Base-by-base conservation (phyloP, 2,797 vertebrate genomes). In the Microcaecilia unicolor region DNA sequence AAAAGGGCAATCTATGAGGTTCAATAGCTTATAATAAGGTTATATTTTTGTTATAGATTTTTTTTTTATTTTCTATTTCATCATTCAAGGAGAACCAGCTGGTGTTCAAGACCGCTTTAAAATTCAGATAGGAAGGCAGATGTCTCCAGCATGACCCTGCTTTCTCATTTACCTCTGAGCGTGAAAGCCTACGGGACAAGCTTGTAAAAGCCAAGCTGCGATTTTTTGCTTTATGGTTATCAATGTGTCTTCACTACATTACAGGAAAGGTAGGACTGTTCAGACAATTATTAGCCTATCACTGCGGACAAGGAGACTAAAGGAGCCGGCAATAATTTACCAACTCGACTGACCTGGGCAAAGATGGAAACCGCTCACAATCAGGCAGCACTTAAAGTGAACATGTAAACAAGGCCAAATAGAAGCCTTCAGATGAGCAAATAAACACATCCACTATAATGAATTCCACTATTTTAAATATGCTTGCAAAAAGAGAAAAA, bases 161-260 rank as follows among this genome's bases (percentile, higher is more conserved):
- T 45, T 22, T 13, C 14, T 52, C 48, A 30, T 41, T 57, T 51
- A 40, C 31, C 33, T 67, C 32, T 61, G 48, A 12, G 51, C 29
- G 51, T 28, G 44, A 67, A 54, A 52, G 52, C 51, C 31, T 34
- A 39, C 29, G 17, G 31, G 41, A 13, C 41, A 61, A 58, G 25
- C 47, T 47, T 40, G 15, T 17, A 34, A 28, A 55, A 4, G 3
- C 57, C 40, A 51, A n/a, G n/a, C n/a, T n/a, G 25, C 16, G 2
- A 38, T 60, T 67, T 60, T 67, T 66, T 64, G 14, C 38, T 67
- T 39, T n/a, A n/a, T 48, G 29, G 20, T 24, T 30, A 67, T 40
- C 34, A 19, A 40, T 28, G 13, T 51, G 31, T 52, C 24, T 32
- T 68, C 41, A 61, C 58, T 64, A 61, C 70, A 68, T 60, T 70